Evolutionary conservation across 2,888 invertebrate species (phyloP).

Genomic region (Matsumyia berberina): DNA sequence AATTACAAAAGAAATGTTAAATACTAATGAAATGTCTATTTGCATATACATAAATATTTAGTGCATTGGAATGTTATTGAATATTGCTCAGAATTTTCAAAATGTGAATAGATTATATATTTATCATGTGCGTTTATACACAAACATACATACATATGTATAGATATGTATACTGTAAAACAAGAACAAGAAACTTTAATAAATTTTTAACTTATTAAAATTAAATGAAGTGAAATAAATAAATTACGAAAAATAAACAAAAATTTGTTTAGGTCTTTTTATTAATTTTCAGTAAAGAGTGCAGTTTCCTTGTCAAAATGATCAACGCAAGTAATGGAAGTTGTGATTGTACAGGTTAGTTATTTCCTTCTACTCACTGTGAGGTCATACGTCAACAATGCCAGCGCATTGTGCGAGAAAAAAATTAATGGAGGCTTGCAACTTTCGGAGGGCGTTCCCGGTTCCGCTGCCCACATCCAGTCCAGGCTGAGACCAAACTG

Average conservation of each 20-base stretch:
- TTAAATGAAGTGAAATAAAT: slow-evolving; percentile 73
- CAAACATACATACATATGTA: slow-evolving; percentile 62
- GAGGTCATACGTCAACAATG: too few species aligned
- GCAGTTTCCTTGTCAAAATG: too few species aligned
- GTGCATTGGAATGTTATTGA: slow-evolving; percentile 61
- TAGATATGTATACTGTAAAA: slow-evolving; percentile 65
- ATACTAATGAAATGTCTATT: slow-evolving; percentile 35
- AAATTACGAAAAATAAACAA: slow-evolving; percentile 45
- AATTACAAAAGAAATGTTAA: slow-evolving; percentile 32
- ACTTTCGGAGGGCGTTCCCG: too few species aligned
- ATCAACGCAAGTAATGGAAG: too few species aligned
- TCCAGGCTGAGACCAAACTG: too few species aligned
- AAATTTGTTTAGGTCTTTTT: not conserved
- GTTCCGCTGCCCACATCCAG: too few species aligned
- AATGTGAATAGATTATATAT: slow-evolving; percentile 72
- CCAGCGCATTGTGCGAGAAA: too few species aligned
- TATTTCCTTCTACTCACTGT: too few species aligned
- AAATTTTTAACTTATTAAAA: slow-evolving; percentile 75
- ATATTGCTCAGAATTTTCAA: slow-evolving; percentile 71
- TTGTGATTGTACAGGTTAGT: too few species aligned
- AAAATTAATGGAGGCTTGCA: too few species aligned
- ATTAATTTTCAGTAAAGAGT: too few species aligned
- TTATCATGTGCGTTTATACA: slow-evolving; percentile 74
- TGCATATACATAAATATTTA: slow-evolving; percentile 42
- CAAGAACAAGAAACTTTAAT: slow-evolving; percentile 62